Base-by-base conservation (phyloP, 1,140 invertebrate species). In the Drosophila kohkoa region DNA sequence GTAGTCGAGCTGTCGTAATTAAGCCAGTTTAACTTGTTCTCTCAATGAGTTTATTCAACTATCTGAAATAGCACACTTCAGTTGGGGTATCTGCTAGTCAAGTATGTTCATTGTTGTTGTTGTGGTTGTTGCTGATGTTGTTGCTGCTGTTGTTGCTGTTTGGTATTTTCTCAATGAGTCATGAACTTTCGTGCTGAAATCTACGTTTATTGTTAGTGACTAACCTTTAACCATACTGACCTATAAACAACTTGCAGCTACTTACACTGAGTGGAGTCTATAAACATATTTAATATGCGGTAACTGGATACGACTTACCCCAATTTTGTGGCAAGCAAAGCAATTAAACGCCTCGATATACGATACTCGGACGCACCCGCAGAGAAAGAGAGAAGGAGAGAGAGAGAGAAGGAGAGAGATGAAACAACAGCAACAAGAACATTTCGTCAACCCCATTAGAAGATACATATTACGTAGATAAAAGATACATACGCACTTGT, bases 191-290 rank as follows among this genome's bases (percentile, higher is more conserved):
- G 13, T 25, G 16, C 41, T 8, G 3, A 43, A 59, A 45, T 65
- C 35, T 28, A 59, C 38, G 41, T 46, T 57, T 57, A 57, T 41
- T 57, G 41, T 59, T 11, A 35, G 35, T n/a, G 20, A 49, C 49
- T 65, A 65, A 65, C 63, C 63, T 65, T 65, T 65, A 54, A 51
- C 28, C 63, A 45, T 45, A 51, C 63, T 65, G 63, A 55, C 63
- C 63, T 45, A 65, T 65, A 55, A 65, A 51, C 63, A 55, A 65
- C 63, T 55, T 32, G 25, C 25, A 55, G 38, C 38, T 59, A 43
- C 57, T 59, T 46, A 46, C 57, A 3, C 57, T 59, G 20, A 59
- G 38, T 59, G 57, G 41, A 59, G 38, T 59, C 57, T 3, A 59
- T 59, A 59, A 46, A 59, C 51, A 54, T 28, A 52, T 65, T 45